Evolutionary conservation across 2,797 vertebrate genomes (phyloP), one percentile per base, ranked within the genome.

Genomic region (Phaenicophaeus curvirostris): DNA sequence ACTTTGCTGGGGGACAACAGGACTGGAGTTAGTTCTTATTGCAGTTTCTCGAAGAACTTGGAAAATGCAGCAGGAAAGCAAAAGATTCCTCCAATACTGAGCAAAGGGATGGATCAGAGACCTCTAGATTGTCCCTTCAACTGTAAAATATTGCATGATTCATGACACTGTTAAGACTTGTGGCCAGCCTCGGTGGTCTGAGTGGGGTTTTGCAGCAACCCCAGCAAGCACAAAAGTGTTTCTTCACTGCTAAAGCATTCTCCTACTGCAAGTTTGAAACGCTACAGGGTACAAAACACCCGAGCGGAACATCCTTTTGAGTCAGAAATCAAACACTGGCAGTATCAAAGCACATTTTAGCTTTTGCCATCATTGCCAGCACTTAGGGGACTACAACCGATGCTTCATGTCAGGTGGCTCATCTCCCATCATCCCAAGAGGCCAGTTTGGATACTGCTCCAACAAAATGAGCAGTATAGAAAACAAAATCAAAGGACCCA

Each of bases 1-100:
- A 0, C 84, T n/a, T 96, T 39, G 94, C 96, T 96, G 90, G 44
- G 88, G 67, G 37, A 66, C 41, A 25, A 90, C n/a, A 55, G 71
- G 19, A 50, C 53, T 15, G 9, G 68, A 2, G 37, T 87, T 69
- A 89, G 76, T 48, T 13, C 76, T 44, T 20, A 5, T 3, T 25
- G 15, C 48, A 15, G 30, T 0, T 27, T 8, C 37, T 15, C 5
- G 37, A 63, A 84, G 44, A 69, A 42, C 2, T 1, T 3, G 53
- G 65, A 58, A 67, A 75, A 75, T 0, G 27, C 62, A 66, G 58
- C 42, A 78, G 41, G 18, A 57, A 28, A 89, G 35, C 30, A 37
- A 33, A 75, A 28, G n/a, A 17, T 4, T 72, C n/a, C 35, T 35
- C n/a, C 63, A 59, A 4, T 4, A 33, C 11, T 4, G 33, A 89